Evolutionary conservation across 2,113 vertebrate genomes (phyloP).

Genomic region (Leucosticte australis): DNA sequence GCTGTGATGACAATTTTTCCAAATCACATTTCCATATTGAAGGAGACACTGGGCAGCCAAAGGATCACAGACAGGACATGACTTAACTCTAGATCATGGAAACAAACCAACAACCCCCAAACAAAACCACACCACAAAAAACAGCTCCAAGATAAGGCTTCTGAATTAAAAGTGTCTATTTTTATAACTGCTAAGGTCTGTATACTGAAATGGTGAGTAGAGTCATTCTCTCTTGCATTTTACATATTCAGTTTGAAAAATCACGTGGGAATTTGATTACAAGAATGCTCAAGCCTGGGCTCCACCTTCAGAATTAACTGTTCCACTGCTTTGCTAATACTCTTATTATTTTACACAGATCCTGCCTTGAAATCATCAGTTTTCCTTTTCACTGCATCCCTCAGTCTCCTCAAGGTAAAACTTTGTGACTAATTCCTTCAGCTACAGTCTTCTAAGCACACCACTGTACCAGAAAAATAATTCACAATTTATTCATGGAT

Average conservation of each 20-base stretch:
- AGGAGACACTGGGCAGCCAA: background rate
- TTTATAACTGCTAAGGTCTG: background rate
- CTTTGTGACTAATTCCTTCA: conserved; percentile 29
- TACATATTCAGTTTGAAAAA: background rate
- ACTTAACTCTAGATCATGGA: background rate
- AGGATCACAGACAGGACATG: background rate
- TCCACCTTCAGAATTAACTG: background rate
- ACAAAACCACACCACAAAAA: background rate
- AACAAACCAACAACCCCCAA: too few species aligned
- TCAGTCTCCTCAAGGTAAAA: background rate
- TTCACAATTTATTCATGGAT: conserved; percentile 28
- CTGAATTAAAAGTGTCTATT: background rate
- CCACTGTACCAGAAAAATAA: conserved; percentile 28
- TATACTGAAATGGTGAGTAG: background rate
- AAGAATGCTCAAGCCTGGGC: background rate
- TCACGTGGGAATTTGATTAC: background rate
- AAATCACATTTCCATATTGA: background rate
- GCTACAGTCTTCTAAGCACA: conserved; percentile 4
- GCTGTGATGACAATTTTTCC: background rate
- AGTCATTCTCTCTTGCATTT: background rate
- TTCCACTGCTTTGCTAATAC: background rate
- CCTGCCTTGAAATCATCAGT: background rate
- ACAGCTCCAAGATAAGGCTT: background rate
- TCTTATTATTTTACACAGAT: background rate
- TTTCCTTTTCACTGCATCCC: background rate